A percentile compares a stretch with the other conserved stretches of the same genome.
Conservation (phyloP, 2,888 invertebrate species). For the Mesochorus sp. region DNA sequence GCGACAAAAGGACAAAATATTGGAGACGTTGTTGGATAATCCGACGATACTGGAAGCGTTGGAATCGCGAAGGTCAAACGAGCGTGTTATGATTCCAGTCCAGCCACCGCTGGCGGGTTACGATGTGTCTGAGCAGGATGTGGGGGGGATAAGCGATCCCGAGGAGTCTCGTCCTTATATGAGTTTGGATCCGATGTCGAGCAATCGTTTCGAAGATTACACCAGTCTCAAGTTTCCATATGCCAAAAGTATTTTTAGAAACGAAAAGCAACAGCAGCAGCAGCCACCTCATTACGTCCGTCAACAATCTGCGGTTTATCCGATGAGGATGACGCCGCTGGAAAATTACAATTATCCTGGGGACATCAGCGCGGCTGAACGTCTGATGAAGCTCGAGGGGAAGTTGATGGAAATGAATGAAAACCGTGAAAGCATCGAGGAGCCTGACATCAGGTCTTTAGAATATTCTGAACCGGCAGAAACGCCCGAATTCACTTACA, state of each 20-base stretch:
- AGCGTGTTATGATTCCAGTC: conserved; percentile 49
- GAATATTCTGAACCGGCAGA: conserved; percentile 45
- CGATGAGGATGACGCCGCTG: neutral
- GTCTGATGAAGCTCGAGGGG: conserved; percentile 22
- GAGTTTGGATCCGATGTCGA: conserved; percentile 27
- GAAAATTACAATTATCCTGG: conserved; percentile 22
- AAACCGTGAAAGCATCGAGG: neutral
- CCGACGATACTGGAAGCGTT: conserved; percentile 64
- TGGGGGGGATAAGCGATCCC: conserved; percentile 12
- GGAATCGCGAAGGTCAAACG: conserved; percentile 62
- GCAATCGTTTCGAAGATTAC: conserved; percentile 39
- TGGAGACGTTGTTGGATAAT: conserved; percentile 65
- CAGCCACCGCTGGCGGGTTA: conserved; percentile 54
- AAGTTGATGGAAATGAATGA: conserved; percentile 26
- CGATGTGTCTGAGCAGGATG: conserved; percentile 46
- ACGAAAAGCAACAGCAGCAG: too few species aligned
- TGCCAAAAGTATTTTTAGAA: conserved; percentile 28
- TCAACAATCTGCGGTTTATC: conserved; percentile 18
- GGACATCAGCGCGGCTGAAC: conserved; percentile 6
- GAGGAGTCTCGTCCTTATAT: conserved; percentile 23
- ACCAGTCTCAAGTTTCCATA: conserved; percentile 43
- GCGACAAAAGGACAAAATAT: conserved; percentile 64
- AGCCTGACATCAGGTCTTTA: neutral
- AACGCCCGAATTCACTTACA: conserved; percentile 74
- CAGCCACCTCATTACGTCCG: conserved; percentile 25